These are phyloP conservation scores for Xanthia icteritia DNA, from an alignment of 2,888 invertebrate genomes.

Conservation along the genomic window DNA sequence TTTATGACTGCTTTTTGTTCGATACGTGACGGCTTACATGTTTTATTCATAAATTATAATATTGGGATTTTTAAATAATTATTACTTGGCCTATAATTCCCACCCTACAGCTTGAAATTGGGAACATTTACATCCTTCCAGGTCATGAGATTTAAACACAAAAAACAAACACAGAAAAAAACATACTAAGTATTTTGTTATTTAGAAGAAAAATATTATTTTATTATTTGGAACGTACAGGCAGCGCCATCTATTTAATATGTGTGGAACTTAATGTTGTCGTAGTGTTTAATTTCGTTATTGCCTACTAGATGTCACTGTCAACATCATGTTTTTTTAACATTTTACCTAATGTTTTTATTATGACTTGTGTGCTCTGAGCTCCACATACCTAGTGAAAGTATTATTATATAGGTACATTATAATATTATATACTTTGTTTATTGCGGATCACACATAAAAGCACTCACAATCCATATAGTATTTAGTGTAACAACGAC, in stretches of 20 bases:
- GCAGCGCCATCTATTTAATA: constrained; percentile 39
- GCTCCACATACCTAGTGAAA: background rate
- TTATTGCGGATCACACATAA: too few relatives aligned
- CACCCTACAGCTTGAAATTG: background rate
- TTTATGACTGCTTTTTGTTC: background rate
- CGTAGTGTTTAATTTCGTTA: background rate
- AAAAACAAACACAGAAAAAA: background rate
- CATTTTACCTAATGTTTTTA: background rate
- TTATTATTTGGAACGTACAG: background rate
- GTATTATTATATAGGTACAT: too few relatives aligned
- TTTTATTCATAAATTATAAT: background rate
- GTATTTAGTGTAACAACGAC: too few relatives aligned
- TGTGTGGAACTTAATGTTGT: background rate
- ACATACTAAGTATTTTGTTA: background rate
- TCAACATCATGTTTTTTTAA: too few relatives aligned
- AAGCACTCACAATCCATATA: too few relatives aligned
- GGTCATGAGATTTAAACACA: background rate
- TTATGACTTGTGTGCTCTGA: background rate
- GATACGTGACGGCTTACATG: background rate
- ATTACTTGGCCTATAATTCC: background rate
- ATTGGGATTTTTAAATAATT: background rate
- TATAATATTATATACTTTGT: too few relatives aligned
- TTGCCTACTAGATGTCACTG: constrained; percentile 18
- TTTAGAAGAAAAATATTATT: background rate
- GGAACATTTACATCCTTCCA: background rate